Conservation (phyloP, 2,113 vertebrate genomes). For the Hyperoodon ampullatus region DNA sequence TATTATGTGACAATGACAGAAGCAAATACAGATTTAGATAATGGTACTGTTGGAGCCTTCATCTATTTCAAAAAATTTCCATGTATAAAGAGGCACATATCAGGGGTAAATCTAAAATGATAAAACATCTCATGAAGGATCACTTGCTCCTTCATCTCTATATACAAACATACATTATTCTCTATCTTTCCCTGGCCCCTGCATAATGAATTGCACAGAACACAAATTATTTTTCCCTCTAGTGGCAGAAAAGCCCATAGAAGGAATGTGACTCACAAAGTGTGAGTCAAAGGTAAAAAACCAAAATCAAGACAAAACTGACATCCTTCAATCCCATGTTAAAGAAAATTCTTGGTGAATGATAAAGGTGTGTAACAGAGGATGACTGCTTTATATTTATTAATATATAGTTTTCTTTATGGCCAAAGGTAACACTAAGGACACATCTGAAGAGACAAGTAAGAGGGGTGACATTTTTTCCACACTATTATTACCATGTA, state of each 20-base stretch:
- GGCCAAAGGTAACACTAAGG: not conserved
- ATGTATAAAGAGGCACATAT: constrained; percentile 7
- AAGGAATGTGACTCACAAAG: not conserved
- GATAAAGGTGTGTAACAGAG: not conserved
- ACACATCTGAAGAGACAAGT: not conserved
- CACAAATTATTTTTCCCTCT: not conserved
- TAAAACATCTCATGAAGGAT: constrained; percentile 19
- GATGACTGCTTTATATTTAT: not conserved
- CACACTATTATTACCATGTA: not conserved
- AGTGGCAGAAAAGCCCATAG: not conserved
- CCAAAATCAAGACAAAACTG: not conserved
- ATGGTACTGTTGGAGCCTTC: not conserved
- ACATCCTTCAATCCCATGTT: not conserved
- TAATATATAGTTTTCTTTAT: not conserved
- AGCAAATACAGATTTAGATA: constrained; percentile 57
- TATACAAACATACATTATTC: constrained; percentile 14
- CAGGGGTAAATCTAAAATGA: constrained; percentile 36
- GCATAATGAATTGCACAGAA: not conserved
- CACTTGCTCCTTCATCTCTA: not conserved
- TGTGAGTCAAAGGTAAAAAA: constrained; percentile 53
- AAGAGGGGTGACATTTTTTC: not conserved
- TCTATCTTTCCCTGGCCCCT: not conserved
- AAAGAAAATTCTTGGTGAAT: not conserved
- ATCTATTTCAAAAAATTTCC: not conserved
- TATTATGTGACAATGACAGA: not conserved